Percentiles rank a stretch among this genome's conserved stretches.
Conservation (phyloP, 2,888 invertebrate genomes). For the Cecidostiba fungosa region DNA sequence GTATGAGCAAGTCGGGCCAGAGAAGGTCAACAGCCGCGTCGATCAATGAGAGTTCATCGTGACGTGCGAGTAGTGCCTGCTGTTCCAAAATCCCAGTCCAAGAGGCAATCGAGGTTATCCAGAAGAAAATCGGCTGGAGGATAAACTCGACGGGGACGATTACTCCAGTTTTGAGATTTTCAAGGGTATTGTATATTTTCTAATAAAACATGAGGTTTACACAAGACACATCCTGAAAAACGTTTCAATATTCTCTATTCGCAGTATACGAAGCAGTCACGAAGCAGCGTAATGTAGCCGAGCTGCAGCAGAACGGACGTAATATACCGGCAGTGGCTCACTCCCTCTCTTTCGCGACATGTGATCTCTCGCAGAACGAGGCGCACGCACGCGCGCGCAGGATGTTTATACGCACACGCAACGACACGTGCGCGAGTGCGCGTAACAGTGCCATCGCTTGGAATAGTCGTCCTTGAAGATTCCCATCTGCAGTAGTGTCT, state of each 20-base stretch:
- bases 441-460: not conserved
- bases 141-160: not conserved
- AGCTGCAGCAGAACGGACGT: not conserved
- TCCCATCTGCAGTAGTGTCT: not conserved
- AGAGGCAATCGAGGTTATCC: not conserved
- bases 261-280: too few species aligned
- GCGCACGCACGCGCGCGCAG: constrained; percentile 41
- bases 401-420: not conserved
- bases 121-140: not conserved
- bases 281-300: not conserved
- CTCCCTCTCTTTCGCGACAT: constrained; percentile 40
- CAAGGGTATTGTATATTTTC: not conserved
- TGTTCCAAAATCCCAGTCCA: not conserved
- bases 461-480: not conserved
- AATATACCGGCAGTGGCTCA: not conserved
- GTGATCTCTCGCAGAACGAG: constrained; percentile 55
- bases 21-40: not conserved
- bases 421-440: constrained; percentile 22
- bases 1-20: not conserved
- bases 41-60: constrained; percentile 58
- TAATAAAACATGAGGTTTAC: too few species aligned
- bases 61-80: not conserved
- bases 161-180: not conserved
- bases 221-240: too few species aligned
- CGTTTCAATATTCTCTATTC: too few species aligned